Evolutionary conservation across 2,797 vertebrate species (phyloP).

Genomic region (Oceanodroma leucorhoa): DNA sequence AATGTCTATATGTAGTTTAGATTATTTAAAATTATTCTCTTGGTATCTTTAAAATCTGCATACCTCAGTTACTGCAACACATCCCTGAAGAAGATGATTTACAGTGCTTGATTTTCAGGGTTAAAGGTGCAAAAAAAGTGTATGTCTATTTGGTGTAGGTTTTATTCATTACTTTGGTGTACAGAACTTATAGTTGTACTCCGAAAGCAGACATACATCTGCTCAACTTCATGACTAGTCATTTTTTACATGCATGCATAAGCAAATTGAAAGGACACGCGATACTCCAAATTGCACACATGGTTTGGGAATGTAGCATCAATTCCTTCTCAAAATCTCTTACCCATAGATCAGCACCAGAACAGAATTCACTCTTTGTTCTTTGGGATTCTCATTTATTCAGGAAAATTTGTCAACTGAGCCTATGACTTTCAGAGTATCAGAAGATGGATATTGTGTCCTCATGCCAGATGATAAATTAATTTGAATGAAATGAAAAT

Average conservation of each 20-base stretch:
- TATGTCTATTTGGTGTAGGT: not conserved
- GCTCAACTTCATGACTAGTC: not conserved
- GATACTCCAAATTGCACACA: not conserved
- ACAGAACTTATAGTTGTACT: not conserved
- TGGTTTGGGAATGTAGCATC: not conserved
- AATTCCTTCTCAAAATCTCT: not conserved
- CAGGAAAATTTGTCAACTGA: not conserved
- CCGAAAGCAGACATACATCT: not conserved
- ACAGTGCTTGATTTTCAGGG: not conserved
- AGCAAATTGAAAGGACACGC: not conserved
- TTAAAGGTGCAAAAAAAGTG: not conserved
- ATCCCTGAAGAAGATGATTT: not conserved
- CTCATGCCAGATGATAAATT: not conserved
- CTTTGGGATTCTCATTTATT: not conserved
- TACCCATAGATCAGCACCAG: not conserved
- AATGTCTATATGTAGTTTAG: not conserved
- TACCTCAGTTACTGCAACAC: not conserved
- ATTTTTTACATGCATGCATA: not conserved
- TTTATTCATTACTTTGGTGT: not conserved
- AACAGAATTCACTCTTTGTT: not conserved
- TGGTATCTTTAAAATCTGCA: not conserved
- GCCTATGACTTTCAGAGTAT: not conserved
- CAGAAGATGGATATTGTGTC: conserved; percentile 5
- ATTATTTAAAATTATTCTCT: not conserved
- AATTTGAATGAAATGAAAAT: conserved; percentile 7